Base-by-base conservation (phyloP, 2,797 vertebrate genomes). In the Lutjanus campechanus region DNA sequence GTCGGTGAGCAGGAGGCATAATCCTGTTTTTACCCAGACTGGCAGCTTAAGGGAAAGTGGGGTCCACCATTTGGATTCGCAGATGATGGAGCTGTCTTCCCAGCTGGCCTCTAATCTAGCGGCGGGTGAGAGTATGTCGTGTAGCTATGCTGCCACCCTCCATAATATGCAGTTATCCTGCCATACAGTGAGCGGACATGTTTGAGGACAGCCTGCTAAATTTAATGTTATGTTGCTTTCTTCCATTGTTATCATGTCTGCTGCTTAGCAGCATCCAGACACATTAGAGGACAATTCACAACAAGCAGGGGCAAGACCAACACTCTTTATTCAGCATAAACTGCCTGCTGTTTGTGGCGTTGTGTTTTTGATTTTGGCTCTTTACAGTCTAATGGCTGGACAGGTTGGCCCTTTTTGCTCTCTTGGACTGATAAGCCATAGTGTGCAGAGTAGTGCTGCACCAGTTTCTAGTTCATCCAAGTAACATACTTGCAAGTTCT, bases 101-200 rank as follows among this genome's bases (percentile, higher is more conserved):
- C 93, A 94, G 91, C 91, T 94, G 93, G 91, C 85, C 91, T 91
- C 85, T 92, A 93, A 93, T 93, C 93, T 94, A 89, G 77, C 59
- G 77, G 70, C 76, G 88, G 88, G 85, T 83, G 88, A 89, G 70
- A 83, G 81, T 71, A 83, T 50, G 60, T 79, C 60, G 74, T 72
- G 66, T 84, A 85, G 74, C 84, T 66, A 77, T 60, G 87, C 82
- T 79, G 81, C 76, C 85, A 79, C 81, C 89, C 85, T 69, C 70
- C 41, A 82, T 85, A 83, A 86, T 85, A 90, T 82, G 68, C 83
- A 85, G 53, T 79, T 66, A 79, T 86, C 40, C 76, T 85, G 69
- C 84, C 81, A 73, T 81, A 81, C 76, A 86, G 65, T 77, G 76
- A 86, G 73, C 50, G 51, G 77, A 84, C 83, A 86, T 56, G 62